Base-by-base conservation (phyloP, 2,113 vertebrate species). In the Sander lucioperca region DNA sequence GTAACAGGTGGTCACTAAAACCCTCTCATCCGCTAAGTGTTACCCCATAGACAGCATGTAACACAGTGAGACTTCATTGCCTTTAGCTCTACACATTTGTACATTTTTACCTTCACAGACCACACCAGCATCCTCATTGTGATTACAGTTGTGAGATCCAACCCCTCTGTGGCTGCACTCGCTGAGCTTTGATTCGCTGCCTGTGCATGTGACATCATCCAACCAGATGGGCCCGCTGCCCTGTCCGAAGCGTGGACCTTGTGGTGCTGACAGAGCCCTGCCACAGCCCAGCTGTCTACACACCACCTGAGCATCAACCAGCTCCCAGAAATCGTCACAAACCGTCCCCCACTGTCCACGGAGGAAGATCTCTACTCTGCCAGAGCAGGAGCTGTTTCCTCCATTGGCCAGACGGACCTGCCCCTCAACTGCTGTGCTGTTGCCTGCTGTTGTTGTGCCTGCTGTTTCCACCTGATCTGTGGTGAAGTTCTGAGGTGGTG, bases 201-300 rank as follows among this genome's bases (percentile, higher is more conserved):
- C 89, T 1, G 1, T 14, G 25, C 92, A 92, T 0, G 0, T 0
- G 1, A 93, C 89, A 27, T 92, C 58, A 33, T 93, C 90, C 82
- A 93, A 33, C 90, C 90, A 91, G 67, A 91, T 93, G n/a, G 82
- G 86, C 0, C 88, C 90, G 0, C 1, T 68, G 14, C 92, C 90
- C 12, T 21, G 77, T 72, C 92, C 92, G 80, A 91, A 93, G 2
- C 0, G 23, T 11, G 88, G 85, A 0, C 0, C 0, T 0, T 0
- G 0, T 67, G 23, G 83, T 27, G 91, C 82, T 19, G 80, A 86
- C 19, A 71, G 0, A 2, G 39, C 86, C 36, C 54, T 85, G 15
- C 92, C 88, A 85, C 92, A 93, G 68, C 88, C 89, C 69, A 89
- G 64, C 82, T 93, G 90, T 71, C 87, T 89, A 8, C 92, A 93